These are phyloP conservation scores for Nannoperca obscura DNA, from an alignment of 2,797 vertebrate species.

Conservation along the genomic window DNA sequence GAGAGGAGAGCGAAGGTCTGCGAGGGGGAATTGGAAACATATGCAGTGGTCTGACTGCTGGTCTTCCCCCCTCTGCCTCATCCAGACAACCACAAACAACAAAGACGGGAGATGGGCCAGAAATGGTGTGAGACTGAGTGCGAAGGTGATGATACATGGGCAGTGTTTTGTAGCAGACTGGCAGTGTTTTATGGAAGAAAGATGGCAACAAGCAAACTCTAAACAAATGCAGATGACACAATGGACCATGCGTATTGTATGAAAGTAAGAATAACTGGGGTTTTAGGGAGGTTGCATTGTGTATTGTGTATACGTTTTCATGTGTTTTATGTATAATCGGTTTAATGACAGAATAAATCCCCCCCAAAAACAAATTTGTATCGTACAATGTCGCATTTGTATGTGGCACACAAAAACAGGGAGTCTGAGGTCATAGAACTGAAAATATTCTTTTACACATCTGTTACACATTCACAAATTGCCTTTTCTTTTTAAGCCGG, in stretches of 20 bases:
- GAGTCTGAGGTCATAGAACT: constrained; percentile 2
- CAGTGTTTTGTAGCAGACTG: constrained; percentile 53
- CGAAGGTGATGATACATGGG: constrained; percentile 74
- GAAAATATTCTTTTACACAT: constrained; percentile 4
- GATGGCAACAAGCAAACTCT: constrained; percentile 43
- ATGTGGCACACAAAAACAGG: background rate
- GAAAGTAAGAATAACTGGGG: constrained; percentile 20
- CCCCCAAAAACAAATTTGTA: background rate
- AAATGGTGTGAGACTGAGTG: constrained; percentile 73
- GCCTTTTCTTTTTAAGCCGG: background rate
- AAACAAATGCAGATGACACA: constrained; percentile 66
- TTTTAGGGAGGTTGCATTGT: background rate
- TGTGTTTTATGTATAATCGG: constrained; percentile 11
- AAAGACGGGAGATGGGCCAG: constrained; percentile 74
- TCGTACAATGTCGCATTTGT: background rate
- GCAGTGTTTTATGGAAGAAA: constrained; percentile 55
- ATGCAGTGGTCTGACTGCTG: constrained; percentile 78
- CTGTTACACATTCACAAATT: background rate
- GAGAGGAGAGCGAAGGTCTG: constrained; percentile 66
- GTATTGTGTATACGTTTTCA: constrained; percentile 15
- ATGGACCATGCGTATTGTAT: background rate
- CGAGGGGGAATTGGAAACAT: constrained; percentile 79
- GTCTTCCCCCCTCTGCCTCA: constrained; percentile 67
- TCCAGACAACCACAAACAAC: constrained; percentile 78
- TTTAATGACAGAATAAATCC: constrained; percentile 20